Evolutionary conservation across 2,797 vertebrate genomes (phyloP).

Genomic region (Iguana delicatissima): DNA sequence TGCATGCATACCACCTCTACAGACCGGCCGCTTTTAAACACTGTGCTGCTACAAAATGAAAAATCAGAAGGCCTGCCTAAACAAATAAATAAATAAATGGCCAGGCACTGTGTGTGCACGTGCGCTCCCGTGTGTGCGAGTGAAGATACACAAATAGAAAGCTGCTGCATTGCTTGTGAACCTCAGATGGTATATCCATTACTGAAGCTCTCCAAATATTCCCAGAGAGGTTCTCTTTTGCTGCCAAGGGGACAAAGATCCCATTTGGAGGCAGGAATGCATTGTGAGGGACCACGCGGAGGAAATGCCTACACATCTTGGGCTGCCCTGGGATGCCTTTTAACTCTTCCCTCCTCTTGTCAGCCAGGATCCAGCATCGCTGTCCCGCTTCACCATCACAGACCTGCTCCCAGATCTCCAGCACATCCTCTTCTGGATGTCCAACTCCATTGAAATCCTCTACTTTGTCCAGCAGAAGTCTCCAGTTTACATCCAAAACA

Average conservation of each 20-base stretch:
- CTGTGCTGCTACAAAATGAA: too few relatives aligned
- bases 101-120: too few relatives aligned
- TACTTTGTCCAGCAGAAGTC: conserved; percentile 95
- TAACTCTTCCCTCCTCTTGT: conserved; percentile 44
- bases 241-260: neutral
- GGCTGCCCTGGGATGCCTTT: rapidly evolving
- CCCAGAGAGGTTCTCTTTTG: neutral
- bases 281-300: rapidly evolving
- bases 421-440: conserved; percentile 97
- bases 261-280: neutral
- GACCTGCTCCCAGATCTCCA: conserved; percentile 93
- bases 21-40: too few relatives aligned
- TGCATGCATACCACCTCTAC: too few relatives aligned
- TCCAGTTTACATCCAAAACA: conserved; percentile 90
- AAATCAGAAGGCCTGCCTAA: too few relatives aligned
- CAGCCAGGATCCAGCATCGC: conserved; percentile 90
- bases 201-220: neutral
- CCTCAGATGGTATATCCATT: neutral
- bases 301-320: rapidly evolving
- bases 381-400: conserved; percentile 87
- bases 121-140: neutral
- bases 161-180: neutral
- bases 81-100: too few relatives aligned
- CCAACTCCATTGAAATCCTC: conserved; percentile 94
- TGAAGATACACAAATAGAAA: neutral